These are phyloP conservation scores for Hyphantria cunea DNA, from an alignment of 1,140 invertebrate genomes.

Conservation along the genomic window DNA sequence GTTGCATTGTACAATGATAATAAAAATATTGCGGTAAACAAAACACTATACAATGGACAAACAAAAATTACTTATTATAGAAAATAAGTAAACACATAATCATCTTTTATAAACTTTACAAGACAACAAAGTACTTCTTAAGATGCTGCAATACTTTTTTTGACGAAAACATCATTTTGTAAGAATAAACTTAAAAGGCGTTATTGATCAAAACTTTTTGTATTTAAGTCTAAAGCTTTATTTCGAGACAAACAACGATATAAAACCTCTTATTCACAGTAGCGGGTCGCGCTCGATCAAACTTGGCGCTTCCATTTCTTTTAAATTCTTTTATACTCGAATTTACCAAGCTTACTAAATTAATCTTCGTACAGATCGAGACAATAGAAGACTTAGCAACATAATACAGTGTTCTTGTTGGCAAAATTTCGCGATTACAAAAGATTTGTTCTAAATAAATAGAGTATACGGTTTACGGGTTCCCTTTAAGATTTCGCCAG, in stretches of 20 bases:
- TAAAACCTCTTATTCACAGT: constrained; percentile 16
- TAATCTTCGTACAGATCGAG: constrained; percentile 67
- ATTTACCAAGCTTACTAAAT: constrained; percentile 57
- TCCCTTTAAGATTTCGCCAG: constrained; percentile 9
- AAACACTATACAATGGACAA: no score
- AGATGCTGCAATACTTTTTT: constrained; percentile 8
- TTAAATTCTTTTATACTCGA: constrained; percentile 34
- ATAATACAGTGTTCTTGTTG: constrained; percentile 54
- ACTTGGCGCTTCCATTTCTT: constrained; percentile 35
- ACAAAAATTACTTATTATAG: background rate
- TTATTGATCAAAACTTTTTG: constrained; percentile 27
- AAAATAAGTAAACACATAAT: constrained; percentile 3
- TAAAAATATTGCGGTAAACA: no score
- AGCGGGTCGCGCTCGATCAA: constrained; percentile 12
- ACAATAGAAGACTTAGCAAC: constrained; percentile 63
- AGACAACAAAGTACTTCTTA: constrained; percentile 11
- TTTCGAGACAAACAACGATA: constrained; percentile 20
- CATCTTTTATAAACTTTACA: constrained; percentile 6
- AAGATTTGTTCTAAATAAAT: constrained; percentile 43
- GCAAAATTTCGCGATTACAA: constrained; percentile 52
- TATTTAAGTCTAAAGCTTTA: constrained; percentile 13
- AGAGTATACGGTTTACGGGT: constrained; percentile 24
- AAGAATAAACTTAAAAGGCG: constrained; percentile 10
- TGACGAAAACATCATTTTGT: constrained; percentile 11
- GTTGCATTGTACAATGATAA: no score